Conservation (phyloP, 2,797 vertebrate species). For the Babyrousa celebensis region DNA sequence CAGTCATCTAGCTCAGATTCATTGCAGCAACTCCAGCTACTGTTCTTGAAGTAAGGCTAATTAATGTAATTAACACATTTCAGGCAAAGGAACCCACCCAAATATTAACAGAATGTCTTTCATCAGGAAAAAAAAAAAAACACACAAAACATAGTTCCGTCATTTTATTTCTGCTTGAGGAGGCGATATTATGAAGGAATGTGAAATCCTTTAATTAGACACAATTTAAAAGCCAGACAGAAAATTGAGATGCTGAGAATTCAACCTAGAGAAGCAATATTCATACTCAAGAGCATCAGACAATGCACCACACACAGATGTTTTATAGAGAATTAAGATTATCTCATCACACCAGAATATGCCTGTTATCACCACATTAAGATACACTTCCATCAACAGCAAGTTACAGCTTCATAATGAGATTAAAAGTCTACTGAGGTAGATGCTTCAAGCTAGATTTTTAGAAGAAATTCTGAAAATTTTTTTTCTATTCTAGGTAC, state of each 20-base stretch:
- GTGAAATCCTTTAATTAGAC: constrained; percentile 90
- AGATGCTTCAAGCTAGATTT: constrained; percentile 49
- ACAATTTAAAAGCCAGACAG: constrained; percentile 88
- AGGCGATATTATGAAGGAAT: constrained; percentile 87
- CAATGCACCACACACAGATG: constrained; percentile 86
- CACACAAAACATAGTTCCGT: constrained; percentile 64
- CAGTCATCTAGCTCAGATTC: constrained; percentile 72
- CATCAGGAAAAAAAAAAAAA: constrained; percentile 61
- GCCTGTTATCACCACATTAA: constrained; percentile 84
- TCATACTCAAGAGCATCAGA: constrained; percentile 85
- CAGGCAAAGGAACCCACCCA: constrained; percentile 75
- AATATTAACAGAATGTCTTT: constrained; percentile 80
- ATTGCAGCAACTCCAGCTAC: constrained; percentile 64
- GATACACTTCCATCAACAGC: constrained; percentile 77
- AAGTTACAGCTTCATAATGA: constrained; percentile 78
- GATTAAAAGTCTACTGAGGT: constrained; percentile 64
- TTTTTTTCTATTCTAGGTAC: background rate
- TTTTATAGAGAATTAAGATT: constrained; percentile 82
- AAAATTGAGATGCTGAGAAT: constrained; percentile 89
- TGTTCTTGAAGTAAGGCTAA: constrained; percentile 81
- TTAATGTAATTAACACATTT: constrained; percentile 82
- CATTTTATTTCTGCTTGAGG: constrained; percentile 77
- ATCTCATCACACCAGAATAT: constrained; percentile 77
- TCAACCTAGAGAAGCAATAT: constrained; percentile 89
- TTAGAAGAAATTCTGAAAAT: constrained; percentile 64